Evolutionary conservation across 23 tunicate species (phyloP).

Genomic region (Trididemnum clinides): DNA sequence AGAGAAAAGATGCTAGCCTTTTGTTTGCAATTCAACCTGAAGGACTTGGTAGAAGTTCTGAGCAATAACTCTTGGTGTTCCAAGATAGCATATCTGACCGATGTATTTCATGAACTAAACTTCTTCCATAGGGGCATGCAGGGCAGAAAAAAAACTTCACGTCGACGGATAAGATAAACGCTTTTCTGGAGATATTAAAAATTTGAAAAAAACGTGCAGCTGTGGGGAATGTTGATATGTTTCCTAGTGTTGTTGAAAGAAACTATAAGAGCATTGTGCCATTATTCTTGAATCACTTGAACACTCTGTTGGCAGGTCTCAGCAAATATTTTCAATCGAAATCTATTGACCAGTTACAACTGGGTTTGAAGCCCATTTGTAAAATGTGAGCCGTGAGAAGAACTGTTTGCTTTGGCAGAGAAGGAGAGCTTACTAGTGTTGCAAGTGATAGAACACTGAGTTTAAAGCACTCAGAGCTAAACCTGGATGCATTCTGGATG

Average conservation of each 20-base stretch:
- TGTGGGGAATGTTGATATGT: background rate
- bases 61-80: background rate
- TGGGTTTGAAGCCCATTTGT: background rate
- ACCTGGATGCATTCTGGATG: too few relatives aligned
- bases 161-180: background rate
- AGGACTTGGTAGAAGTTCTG: too few relatives aligned
- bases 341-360: background rate
- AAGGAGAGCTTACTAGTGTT: too few relatives aligned
- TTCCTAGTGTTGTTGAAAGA: background rate
- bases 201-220: background rate
- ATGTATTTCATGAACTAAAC: too few relatives aligned
- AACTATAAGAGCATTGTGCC: background rate
- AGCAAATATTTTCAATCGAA: background rate
- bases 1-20: too few relatives aligned
- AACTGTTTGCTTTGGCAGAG: background rate
- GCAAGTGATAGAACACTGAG: too few relatives aligned
- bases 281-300: background rate
- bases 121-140: background rate
- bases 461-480: too few relatives aligned
- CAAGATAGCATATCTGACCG: background rate
- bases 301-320: background rate
- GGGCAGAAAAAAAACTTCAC: background rate
- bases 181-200: background rate
- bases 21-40: too few relatives aligned
- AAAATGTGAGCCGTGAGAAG: background rate